Evolutionary conservation across 1,140 invertebrate genomes (phyloP).

Genomic region (Branchinecta lindahli): DNA sequence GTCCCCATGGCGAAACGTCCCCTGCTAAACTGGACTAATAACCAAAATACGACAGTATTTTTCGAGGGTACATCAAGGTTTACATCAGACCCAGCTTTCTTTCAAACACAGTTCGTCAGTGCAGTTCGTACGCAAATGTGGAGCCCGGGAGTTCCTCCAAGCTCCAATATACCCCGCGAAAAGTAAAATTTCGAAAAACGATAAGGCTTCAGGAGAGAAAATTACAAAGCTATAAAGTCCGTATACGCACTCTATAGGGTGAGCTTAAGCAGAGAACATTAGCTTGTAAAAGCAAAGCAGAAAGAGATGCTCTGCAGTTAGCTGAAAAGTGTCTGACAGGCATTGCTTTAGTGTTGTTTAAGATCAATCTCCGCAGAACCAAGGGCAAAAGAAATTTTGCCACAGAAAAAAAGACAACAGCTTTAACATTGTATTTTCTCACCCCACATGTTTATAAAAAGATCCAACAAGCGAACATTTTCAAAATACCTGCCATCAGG

Average conservation of each 20-base stretch:
- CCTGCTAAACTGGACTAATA: too few relatives aligned
- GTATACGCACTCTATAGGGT: background rate
- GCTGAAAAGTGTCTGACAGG: constrained; percentile 1
- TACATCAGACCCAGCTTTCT: too few relatives aligned
- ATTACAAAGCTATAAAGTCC: background rate
- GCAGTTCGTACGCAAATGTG: too few relatives aligned
- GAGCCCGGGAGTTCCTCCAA: too few relatives aligned
- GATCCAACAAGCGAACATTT: background rate
- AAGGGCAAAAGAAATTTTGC: background rate
- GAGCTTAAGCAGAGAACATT: background rate
- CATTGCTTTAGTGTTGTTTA: background rate
- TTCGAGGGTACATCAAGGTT: too few relatives aligned
- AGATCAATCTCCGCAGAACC: constrained; percentile 2
- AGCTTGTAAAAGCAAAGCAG: background rate
- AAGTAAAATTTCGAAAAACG: background rate
- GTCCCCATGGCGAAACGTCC: too few relatives aligned
- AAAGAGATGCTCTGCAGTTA: background rate
- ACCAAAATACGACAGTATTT: too few relatives aligned
- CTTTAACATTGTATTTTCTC: background rate
- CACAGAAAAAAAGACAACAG: background rate
- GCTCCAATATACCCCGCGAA: too few relatives aligned
- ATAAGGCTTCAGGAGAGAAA: background rate
- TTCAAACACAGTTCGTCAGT: too few relatives aligned
- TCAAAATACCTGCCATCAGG: constrained; percentile 3
- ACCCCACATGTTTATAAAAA: background rate